Evolutionary conservation across 1,140 invertebrate genomes (phyloP).

Genomic region (Megathymus violae): DNA sequence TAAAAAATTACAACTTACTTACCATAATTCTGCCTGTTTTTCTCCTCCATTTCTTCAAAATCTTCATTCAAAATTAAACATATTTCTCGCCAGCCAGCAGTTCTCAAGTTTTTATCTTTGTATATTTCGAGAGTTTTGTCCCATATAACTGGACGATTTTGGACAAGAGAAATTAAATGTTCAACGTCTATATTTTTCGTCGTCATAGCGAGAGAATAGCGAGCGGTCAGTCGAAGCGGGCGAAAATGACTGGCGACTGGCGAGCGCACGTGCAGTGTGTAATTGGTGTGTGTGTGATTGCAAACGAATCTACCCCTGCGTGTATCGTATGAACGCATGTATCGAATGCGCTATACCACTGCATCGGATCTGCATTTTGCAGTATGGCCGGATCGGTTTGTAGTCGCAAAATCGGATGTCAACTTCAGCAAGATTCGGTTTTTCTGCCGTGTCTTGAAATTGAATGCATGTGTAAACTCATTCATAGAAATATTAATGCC

Average conservation of each 20-base stretch:
- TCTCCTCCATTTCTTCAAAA: conserved; percentile 39
- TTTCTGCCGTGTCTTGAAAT: conserved; percentile 1
- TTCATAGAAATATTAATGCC: neutral
- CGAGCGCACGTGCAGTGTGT: too few relatives aligned
- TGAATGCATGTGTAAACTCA: neutral
- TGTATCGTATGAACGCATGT: too few relatives aligned
- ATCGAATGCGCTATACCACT: too few relatives aligned
- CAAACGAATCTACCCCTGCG: too few relatives aligned
- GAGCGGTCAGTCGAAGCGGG: conserved; percentile 16
- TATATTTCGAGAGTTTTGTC: conserved; percentile 37
- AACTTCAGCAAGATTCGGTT: conserved; percentile 7
- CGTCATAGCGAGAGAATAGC: conserved; percentile 21
- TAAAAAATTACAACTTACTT: conserved; percentile 24
- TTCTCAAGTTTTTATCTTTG: conserved; percentile 35
- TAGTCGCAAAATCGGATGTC: conserved; percentile 12
- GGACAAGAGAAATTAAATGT: conserved; percentile 29
- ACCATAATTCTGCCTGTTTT: conserved; percentile 33
- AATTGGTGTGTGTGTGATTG: too few relatives aligned
- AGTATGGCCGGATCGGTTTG: too few relatives aligned
- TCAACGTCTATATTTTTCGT: conserved; percentile 30
- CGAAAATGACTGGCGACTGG: too few relatives aligned
- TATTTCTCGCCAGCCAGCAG: conserved; percentile 35
- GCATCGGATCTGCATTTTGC: too few relatives aligned
- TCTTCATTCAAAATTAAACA: conserved; percentile 35
- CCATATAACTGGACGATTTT: conserved; percentile 38